Conservation (phyloP, 2,797 vertebrate species). For the Oreochromis grahami region DNA sequence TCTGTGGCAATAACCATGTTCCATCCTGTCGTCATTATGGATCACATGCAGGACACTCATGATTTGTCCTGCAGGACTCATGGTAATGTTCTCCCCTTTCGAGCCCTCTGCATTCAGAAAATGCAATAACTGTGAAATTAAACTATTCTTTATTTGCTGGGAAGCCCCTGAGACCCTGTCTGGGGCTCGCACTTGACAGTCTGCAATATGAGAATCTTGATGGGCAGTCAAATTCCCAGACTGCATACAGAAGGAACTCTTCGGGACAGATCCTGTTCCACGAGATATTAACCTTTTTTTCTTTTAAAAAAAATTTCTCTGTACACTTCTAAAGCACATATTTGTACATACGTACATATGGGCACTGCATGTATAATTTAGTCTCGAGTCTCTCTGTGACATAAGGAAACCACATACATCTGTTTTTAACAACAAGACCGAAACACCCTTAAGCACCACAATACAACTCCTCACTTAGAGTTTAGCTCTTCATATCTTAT, state of each 20-base stretch:
- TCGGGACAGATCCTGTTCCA: background rate
- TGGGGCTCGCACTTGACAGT: background rate
- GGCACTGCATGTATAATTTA: background rate
- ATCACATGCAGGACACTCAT: background rate
- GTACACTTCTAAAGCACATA: background rate
- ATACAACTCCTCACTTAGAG: background rate
- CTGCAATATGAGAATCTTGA: conserved; percentile 12
- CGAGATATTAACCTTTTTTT: background rate
- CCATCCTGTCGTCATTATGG: background rate
- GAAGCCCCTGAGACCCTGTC: conserved; percentile 9
- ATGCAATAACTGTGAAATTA: conserved; percentile 35
- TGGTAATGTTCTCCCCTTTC: background rate
- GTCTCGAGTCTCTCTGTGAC: background rate
- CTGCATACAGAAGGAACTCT: background rate
- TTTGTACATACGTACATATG: background rate
- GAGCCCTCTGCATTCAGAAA: conserved; percentile 7
- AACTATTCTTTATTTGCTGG: conserved; percentile 9
- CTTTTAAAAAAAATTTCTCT: background rate
- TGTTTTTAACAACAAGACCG: background rate
- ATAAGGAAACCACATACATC: background rate
- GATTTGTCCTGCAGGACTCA: background rate
- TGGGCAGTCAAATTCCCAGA: background rate
- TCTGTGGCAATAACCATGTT: background rate
- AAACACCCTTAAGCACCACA: background rate
- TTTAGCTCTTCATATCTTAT: background rate